phyloP scores from a whole-genome alignment of 2,113 vertebrate species.

The Phylloscopus trochilus region DNA sequence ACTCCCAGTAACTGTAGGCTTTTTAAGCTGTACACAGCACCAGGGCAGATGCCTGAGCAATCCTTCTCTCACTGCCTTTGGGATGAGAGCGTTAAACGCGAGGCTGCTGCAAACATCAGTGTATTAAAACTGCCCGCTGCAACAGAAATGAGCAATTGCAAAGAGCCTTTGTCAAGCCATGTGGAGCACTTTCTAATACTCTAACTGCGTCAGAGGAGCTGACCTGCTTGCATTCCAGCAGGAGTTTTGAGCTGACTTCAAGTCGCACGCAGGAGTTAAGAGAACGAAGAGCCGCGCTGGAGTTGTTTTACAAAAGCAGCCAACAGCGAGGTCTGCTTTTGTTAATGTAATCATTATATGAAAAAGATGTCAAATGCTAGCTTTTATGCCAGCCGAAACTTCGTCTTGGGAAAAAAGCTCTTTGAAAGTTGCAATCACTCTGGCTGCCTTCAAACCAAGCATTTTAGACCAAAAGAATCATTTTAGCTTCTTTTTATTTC shows the following conservation, averaged over 20 bases:
- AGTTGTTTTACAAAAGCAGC: constrained; percentile 40
- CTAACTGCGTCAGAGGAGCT: background rate
- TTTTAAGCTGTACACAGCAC: background rate
- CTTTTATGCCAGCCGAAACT: constrained; percentile 36
- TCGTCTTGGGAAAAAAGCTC: constrained; percentile 11
- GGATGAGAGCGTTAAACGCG: background rate
- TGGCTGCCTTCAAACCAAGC: background rate
- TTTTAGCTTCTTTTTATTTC: background rate
- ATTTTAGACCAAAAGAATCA: background rate
- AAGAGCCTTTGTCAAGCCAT: background rate
- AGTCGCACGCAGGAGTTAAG: background rate
- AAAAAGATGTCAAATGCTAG: constrained; percentile 37
- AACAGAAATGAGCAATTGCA: background rate
- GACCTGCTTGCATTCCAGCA: constrained; percentile 36
- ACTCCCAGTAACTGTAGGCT: background rate
- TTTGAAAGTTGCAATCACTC: constrained; percentile 48
- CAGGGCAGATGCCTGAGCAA: background rate
- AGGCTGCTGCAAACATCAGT: background rate
- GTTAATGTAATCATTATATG: constrained; percentile 35
- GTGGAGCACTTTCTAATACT: background rate
- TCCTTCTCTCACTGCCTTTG: background rate
- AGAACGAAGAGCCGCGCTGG: background rate
- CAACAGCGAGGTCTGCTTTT: constrained; percentile 14
- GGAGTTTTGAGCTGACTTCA: background rate
- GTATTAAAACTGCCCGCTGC: background rate